Conservation (phyloP, 2,113 vertebrate genomes). For the Microcebus ravelobensis region DNA sequence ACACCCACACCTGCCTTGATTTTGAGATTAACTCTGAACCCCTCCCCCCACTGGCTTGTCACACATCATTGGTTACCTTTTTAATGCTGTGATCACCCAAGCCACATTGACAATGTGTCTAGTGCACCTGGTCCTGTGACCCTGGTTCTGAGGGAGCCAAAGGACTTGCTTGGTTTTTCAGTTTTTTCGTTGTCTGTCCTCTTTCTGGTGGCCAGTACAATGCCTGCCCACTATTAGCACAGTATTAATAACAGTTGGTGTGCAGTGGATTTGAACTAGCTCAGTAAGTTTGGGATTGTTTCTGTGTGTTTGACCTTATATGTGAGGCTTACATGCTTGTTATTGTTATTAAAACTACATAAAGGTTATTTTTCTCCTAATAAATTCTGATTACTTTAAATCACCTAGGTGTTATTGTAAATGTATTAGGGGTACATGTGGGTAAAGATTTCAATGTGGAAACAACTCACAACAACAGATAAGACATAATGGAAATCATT, state of each 20-base stretch:
- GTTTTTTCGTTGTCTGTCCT: not conserved
- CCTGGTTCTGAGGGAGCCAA: not conserved
- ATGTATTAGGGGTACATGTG: constrained; percentile 19
- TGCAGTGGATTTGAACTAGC: constrained; percentile 25
- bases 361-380: constrained; percentile 51
- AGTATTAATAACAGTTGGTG: fast-evolving
- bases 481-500: constrained; percentile 41
- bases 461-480: constrained; percentile 35
- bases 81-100: constrained; percentile 38
- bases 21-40: constrained; percentile 61
- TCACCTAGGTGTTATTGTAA: constrained; percentile 22
- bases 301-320: constrained; percentile 43
- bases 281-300: constrained; percentile 53
- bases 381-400: constrained; percentile 54
- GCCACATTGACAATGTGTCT: constrained; percentile 73
- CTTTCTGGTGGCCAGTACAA: not conserved
- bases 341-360: constrained; percentile 42
- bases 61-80: constrained; percentile 58
- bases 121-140: not conserved
- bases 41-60: constrained; percentile 24
- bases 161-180: constrained; percentile 49
- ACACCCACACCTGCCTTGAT: constrained; percentile 43
- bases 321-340: constrained; percentile 15
- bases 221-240: constrained; percentile 28
- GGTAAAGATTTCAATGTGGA: constrained; percentile 38